phyloP scores from a whole-genome alignment of 2,113 vertebrate genomes.

The Gymnobelideus leadbeateri region DNA sequence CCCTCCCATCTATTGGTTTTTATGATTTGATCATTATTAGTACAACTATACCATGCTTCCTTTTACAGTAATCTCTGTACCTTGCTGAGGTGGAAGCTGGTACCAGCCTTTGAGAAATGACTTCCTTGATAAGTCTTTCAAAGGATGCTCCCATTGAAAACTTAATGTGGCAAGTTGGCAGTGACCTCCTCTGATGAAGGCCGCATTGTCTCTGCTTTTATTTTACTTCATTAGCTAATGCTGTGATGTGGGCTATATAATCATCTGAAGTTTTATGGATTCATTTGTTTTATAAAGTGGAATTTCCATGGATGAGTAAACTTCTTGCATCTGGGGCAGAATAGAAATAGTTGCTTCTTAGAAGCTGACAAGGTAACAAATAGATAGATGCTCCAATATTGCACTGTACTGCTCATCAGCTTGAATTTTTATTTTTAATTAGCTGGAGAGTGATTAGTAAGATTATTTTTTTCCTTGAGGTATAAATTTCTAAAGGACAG shows the following conservation, averaged over 20 bases:
- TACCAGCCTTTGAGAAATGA: background rate
- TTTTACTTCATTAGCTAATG: conserved; percentile 34
- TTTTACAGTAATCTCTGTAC: background rate
- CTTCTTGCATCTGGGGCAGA: conserved; percentile 44
- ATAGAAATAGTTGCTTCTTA: conserved; percentile 61
- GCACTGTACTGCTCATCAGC: conserved; percentile 63
- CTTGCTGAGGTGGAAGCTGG: background rate
- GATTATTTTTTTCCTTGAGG: conserved; percentile 68
- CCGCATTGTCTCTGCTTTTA: background rate
- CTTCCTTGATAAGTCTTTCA: background rate
- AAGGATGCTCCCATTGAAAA: background rate
- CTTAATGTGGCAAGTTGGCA: conserved; percentile 27
- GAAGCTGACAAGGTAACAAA: conserved; percentile 74
- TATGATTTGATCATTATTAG: background rate
- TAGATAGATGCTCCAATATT: conserved; percentile 60
- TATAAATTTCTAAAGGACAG: conserved; percentile 71
- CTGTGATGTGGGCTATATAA: background rate
- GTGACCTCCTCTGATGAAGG: conserved; percentile 51
- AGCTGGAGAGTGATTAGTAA: conserved; percentile 60
- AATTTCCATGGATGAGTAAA: conserved; percentile 68
- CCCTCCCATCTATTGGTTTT: background rate
- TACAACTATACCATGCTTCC: background rate
- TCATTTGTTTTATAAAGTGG: conserved; percentile 69
- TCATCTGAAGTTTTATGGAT: conserved; percentile 38
- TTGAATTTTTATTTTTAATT: conserved; percentile 78